A percentile compares a stretch with the other conserved stretches of the same genome.
phyloP scores from a whole-genome alignment of 2,113 vertebrate species.

The Eleginops maclovinus region DNA sequence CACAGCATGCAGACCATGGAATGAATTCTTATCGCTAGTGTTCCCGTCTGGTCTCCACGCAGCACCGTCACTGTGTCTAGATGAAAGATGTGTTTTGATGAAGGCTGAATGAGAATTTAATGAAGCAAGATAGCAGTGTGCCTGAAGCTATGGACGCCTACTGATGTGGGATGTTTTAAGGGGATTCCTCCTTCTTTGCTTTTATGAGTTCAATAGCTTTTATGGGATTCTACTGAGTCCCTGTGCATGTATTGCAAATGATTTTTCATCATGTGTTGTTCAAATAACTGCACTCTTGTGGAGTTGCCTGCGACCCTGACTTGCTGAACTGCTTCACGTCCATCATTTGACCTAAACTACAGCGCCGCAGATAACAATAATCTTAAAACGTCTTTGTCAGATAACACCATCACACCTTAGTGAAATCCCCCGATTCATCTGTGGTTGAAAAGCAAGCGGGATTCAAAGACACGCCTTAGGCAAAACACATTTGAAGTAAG shows the following conservation, averaged over 20 bases:
- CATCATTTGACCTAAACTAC: conserved; percentile 52
- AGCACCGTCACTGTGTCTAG: conserved; percentile 54
- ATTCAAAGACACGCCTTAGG: conserved; percentile 71
- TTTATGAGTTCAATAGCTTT: conserved; percentile 57
- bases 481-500: conserved; percentile 58
- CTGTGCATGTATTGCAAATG: conserved; percentile 15
- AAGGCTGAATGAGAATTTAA: conserved; percentile 80
- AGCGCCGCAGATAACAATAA: conserved; percentile 35
- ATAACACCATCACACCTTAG: conserved; percentile 46
- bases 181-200: conserved; percentile 68
- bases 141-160: conserved; percentile 66
- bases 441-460: conserved; percentile 49
- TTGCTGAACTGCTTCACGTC: conserved; percentile 49
- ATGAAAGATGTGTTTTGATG: conserved; percentile 83
- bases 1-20: conserved; percentile 46
- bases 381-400: conserved; percentile 55
- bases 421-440: conserved; percentile 67
- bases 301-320: conserved; percentile 19
- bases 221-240: conserved; percentile 6
- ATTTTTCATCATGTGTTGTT: conserved; percentile 19
- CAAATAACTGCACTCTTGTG: conserved; percentile 1
- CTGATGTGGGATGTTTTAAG: conserved; percentile 75
- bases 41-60: conserved; percentile 50
- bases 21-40: conserved; percentile 41
- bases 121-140: conserved; percentile 76